phyloP scores from a whole-genome alignment of 30 jellyfish, hydroid and myxozoan genomes.

The Hydra vulgaris region DNA sequence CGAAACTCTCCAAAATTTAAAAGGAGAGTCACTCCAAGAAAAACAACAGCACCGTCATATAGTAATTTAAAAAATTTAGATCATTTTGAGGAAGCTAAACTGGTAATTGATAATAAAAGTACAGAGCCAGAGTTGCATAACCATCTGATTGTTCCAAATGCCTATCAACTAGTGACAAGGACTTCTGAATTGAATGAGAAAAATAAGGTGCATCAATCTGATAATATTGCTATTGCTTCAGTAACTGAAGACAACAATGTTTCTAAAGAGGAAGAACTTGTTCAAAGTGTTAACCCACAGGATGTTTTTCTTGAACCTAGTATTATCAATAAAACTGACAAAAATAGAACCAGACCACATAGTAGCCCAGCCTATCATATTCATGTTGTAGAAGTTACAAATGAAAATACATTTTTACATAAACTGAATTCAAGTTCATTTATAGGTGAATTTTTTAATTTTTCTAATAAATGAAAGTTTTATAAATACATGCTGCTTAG shows the following conservation, averaged over 20 bases:
- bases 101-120: not conserved
- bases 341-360: not conserved
- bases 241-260: slow-evolving; percentile 16
- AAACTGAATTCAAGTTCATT: slow-evolving; percentile 16
- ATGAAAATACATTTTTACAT: not conserved
- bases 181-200: not conserved
- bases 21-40: not conserved
- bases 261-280: slow-evolving; percentile 10
- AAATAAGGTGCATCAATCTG: not conserved
- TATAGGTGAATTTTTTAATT: slow-evolving; percentile 17
- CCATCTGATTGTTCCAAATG: not conserved
- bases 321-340: not conserved
- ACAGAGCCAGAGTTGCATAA: not conserved
- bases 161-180: not conserved
- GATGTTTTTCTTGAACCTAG: slow-evolving; percentile 24
- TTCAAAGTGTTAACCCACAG: slow-evolving; percentile 2
- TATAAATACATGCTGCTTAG: not conserved
- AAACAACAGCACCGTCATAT: not conserved
- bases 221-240: slow-evolving; percentile 21
- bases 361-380: not conserved
- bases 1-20: not conserved
- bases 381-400: slow-evolving; percentile 4
- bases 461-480: not conserved
- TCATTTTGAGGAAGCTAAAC: not conserved
- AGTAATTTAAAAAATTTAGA: too few species aligned